These are phyloP conservation scores for Tribolium castaneum DNA, from an alignment of 1,140 invertebrate species.

Conservation along the genomic window DNA sequence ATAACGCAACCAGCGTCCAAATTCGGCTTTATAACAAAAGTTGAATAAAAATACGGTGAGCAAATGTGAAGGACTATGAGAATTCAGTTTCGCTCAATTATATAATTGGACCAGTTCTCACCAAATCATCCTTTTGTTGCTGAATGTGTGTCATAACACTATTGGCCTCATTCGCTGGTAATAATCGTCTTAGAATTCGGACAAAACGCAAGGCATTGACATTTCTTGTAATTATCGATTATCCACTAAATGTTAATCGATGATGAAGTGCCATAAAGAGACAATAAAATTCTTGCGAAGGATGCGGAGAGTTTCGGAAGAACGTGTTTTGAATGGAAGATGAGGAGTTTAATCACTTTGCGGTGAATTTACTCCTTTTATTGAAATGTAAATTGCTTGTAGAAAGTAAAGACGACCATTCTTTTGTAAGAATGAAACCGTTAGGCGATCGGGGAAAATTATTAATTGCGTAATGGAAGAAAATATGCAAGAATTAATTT, in stretches of 20 bases:
- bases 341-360: constrained; percentile 13
- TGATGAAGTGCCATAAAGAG: background rate
- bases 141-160: background rate
- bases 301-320: background rate
- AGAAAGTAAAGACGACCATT: constrained; percentile 13
- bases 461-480: background rate
- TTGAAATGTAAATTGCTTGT: constrained; percentile 4
- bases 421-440: constrained; percentile 1
- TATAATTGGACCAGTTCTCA: constrained; percentile 11
- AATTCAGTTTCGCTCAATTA: background rate
- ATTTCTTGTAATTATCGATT: constrained; percentile 10
- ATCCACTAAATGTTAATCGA: background rate
- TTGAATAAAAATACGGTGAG: background rate
- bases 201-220: background rate
- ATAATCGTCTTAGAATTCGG: background rate
- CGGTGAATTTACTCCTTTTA: constrained; percentile 1
- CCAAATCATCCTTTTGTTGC: background rate
- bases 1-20: background rate
- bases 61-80: constrained; percentile 3
- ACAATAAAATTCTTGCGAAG: constrained; percentile 1
- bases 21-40: background rate
- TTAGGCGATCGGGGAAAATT: background rate
- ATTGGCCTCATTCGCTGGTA: background rate
- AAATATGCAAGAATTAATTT: background rate
- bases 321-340: constrained; percentile 19